phyloP scores from a whole-genome alignment of 2,797 vertebrate species.

The Fratercula arctica region DNA sequence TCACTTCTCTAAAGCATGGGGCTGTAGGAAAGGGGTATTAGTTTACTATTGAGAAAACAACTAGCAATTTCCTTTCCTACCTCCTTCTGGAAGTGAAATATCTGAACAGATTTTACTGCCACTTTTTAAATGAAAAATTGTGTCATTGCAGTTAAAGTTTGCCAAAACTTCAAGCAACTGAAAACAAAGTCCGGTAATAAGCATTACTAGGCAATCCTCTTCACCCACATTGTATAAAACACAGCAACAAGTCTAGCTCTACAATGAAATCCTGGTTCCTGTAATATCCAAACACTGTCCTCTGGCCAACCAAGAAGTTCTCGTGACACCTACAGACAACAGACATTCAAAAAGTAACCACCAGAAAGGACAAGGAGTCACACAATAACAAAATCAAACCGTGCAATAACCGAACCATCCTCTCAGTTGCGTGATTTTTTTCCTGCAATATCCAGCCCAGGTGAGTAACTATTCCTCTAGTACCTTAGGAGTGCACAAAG shows the following conservation, averaged over 20 bases:
- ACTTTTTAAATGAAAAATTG: neutral
- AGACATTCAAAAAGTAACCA: neutral
- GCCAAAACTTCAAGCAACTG: neutral
- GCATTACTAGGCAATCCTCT: neutral
- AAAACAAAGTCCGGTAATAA: neutral
- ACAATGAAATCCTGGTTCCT: neutral
- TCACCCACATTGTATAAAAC: neutral
- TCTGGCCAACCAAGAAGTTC: neutral
- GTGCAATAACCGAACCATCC: neutral
- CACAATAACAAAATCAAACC: neutral
- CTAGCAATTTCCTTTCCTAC: neutral
- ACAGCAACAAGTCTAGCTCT: neutral
- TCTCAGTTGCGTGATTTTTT: neutral
- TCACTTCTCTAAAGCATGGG: neutral
- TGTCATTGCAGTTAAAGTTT: neutral
- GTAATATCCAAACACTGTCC: neutral
- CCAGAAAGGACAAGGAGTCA: fast-evolving
- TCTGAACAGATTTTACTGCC: neutral
- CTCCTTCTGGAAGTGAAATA: neutral
- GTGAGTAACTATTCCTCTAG: neutral
- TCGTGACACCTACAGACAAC: neutral
- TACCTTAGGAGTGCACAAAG: neutral
- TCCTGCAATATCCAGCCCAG: neutral
- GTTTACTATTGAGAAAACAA: neutral
- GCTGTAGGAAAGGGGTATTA: neutral